Evolutionary conservation across 2,888 invertebrate species (phyloP).

Genomic region (Hyppa rectilinea): DNA sequence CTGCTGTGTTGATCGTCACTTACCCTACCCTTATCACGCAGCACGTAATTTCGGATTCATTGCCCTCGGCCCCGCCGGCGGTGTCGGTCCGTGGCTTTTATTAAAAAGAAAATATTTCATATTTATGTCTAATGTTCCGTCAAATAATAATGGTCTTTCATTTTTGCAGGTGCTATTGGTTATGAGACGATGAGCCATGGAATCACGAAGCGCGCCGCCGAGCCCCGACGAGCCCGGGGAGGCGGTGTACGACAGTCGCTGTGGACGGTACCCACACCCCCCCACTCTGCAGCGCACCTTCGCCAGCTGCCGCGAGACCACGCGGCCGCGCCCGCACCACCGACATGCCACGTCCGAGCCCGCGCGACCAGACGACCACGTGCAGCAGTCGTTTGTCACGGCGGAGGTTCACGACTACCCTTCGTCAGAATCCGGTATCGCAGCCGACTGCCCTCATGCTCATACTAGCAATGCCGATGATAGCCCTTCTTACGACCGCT

Average conservation of each 20-base stretch:
- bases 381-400: slow-evolving; percentile 78
- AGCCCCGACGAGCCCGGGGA: slow-evolving; percentile 90
- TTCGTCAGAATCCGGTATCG: slow-evolving; percentile 90
- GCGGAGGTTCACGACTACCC: slow-evolving; percentile 90
- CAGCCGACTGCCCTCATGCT: slow-evolving; percentile 88
- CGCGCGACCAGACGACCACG: slow-evolving; percentile 86
- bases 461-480: slow-evolving; percentile 87
- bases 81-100: slow-evolving; percentile 74
- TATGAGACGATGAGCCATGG: slow-evolving; percentile 90
- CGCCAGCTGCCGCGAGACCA: slow-evolving; percentile 86
- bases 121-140: slow-evolving; percentile 61
- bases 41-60: slow-evolving; percentile 89
- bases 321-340: slow-evolving; percentile 84
- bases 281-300: slow-evolving; percentile 88
- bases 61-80: slow-evolving; percentile 81
- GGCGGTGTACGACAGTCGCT: slow-evolving; percentile 94
- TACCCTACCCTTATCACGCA: slow-evolving; percentile 89
- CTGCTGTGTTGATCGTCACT: slow-evolving; percentile 88
- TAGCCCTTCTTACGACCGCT: slow-evolving; percentile 87
- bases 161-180: slow-evolving; percentile 83
- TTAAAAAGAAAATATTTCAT: slow-evolving; percentile 76
- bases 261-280: slow-evolving; percentile 92
- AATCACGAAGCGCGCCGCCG: slow-evolving; percentile 91
- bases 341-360: slow-evolving; percentile 88
- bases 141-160: slow-evolving; percentile 61